Percentiles rank a stretch among this genome's conserved stretches.
Conservation (phyloP, 2,888 invertebrate genomes). For the Dryobota labecula region DNA sequence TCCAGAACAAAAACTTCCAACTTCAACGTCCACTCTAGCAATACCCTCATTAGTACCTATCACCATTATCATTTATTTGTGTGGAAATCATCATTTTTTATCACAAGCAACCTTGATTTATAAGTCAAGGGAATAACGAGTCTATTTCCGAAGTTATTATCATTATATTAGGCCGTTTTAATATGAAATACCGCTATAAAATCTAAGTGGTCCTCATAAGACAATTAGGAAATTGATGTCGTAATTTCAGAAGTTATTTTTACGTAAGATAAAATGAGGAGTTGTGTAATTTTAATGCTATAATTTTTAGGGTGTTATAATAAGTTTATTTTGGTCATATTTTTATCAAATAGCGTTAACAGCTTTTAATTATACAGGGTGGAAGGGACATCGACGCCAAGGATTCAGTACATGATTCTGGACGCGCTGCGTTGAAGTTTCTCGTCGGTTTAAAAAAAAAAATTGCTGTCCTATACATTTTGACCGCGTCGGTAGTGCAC, state of each 20-base stretch:
- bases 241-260: conserved; percentile 35
- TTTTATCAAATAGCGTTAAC: not conserved
- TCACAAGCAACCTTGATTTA: conserved; percentile 61
- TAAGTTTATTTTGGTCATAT: not conserved
- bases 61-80: conserved; percentile 76
- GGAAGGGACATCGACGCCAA: too few relatives aligned
- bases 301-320: conserved; percentile 4
- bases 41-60: conserved; percentile 75
- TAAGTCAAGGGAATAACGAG: conserved; percentile 61
- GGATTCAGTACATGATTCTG: too few relatives aligned
- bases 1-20: conserved; percentile 37
- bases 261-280: conserved; percentile 9
- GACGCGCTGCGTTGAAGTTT: too few relatives aligned
- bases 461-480: too few relatives aligned
- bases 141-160: conserved; percentile 58
- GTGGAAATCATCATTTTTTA: conserved; percentile 68
- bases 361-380: not conserved
- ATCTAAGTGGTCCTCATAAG: conserved; percentile 39
- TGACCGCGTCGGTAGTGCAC: too few relatives aligned
- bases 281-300: conserved; percentile 12
- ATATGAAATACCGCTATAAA: conserved; percentile 53
- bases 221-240: conserved; percentile 54
- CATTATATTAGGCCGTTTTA: conserved; percentile 48
- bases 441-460: too few relatives aligned
- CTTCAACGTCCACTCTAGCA: conserved; percentile 60